Percentiles rank a stretch among this genome's conserved stretches.
phyloP scores from a whole-genome alignment of 2,888 invertebrate genomes.

The Tethea ocularis region DNA sequence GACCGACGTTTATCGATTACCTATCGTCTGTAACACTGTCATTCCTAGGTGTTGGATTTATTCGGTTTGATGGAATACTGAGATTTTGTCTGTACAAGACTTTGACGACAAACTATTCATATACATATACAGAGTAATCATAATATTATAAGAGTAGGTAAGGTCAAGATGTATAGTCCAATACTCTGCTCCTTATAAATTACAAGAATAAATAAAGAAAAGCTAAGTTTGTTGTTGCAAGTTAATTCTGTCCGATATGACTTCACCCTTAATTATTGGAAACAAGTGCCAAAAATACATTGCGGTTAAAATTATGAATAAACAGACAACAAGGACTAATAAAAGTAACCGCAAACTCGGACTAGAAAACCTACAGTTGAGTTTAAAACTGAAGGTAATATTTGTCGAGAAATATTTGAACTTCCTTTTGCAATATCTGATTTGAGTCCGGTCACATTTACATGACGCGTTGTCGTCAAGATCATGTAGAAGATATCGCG shows the following conservation, averaged over 20 bases:
- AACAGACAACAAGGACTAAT: background rate
- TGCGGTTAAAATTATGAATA: background rate
- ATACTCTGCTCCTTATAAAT: too few relatives aligned
- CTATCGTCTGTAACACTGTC: background rate
- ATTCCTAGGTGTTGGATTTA: background rate
- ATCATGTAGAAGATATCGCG: background rate
- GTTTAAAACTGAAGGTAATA: background rate
- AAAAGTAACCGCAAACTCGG: background rate
- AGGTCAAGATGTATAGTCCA: too few relatives aligned
- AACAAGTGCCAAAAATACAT: constrained; percentile 12
- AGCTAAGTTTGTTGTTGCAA: background rate
- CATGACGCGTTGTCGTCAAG: background rate
- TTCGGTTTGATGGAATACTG: background rate
- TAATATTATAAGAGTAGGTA: too few relatives aligned
- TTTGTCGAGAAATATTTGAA: background rate
- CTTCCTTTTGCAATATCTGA: background rate
- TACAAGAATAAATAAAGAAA: background rate
- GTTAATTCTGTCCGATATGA: background rate
- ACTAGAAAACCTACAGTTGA: background rate
- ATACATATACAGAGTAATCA: too few relatives aligned
- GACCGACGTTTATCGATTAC: background rate
- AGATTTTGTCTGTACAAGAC: too few relatives aligned
- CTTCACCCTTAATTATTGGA: background rate
- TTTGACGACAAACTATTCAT: too few relatives aligned
- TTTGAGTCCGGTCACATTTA: background rate